Evolutionary conservation across 2,888 invertebrate species (phyloP), one percentile per base, ranked within the genome.

Genomic region (Bursaphelenchus okinawaensis): DNA sequence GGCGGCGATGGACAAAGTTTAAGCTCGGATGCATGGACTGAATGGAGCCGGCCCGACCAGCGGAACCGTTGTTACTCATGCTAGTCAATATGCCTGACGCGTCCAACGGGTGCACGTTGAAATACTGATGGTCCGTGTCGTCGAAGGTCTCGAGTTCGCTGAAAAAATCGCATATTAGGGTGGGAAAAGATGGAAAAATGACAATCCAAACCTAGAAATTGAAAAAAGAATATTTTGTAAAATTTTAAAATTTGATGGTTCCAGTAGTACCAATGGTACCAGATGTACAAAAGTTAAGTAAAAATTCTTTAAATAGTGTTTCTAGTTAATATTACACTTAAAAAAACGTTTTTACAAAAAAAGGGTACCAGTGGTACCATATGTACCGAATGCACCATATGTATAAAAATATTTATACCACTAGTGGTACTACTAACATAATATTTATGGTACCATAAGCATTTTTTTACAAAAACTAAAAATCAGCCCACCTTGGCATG

Each of bases 101-200:
- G 27, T 56, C 22, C 20, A 56, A n/a, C 26, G 27, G 23, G 29
- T 59, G 20, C 28, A 59, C 22, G 28, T 59, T 59, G 28, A 40
- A 26, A 29, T 59, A 59, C 28, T 59, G 60, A 24, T 19, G 54
- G 24, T 26, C 24, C 54, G 23, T 19, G 26, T 54, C 54, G 54
- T 54, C 54, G 19, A 54, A 54, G 26, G 26, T 54, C 26, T 54
- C 54, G 54, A 26, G 19, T 24, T 59, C 60, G 28, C 60, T 59
- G 50, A 61, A 59, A 22, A 26, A 1, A 29, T 22, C 51, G 24
- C 9, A 54, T 8, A 54, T 22, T 9, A 56, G 26, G 19, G n/a
- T n/a, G n/a, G n/a, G n/a, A n/a, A n/a, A n/a, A n/a, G n/a, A n/a
- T n/a, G n/a, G n/a, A n/a, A n/a, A n/a, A n/a, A n/a, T n/a, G n/a